Evolutionary conservation across 2,797 vertebrate species (phyloP), one percentile per base, ranked within the genome.

Genomic region (Myripristis jacobus): DNA sequence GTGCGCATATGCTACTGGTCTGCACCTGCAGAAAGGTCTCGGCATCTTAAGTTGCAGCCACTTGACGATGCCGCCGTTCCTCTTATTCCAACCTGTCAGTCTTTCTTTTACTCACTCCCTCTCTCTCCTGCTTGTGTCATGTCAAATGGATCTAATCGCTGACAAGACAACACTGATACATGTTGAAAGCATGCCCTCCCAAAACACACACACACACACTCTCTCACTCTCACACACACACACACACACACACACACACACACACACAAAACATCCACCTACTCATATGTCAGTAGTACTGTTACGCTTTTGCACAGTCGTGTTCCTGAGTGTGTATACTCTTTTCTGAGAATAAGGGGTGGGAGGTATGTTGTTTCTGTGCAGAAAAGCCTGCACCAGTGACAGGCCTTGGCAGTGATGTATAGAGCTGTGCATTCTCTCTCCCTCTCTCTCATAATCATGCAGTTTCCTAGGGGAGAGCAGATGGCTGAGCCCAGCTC

Each of bases 401-500:
- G 62, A 88, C 81, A 72, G 80, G 74, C 73, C 77, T 79, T 89
- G 89, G 88, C 89, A 88, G 84, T 88, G 89, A 93, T 91, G 87
- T 89, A 91, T 81, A 87, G 91, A 86, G 86, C 75, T 52, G 88
- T 80, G 86, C 83, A 73, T 83, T 92, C 82, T 87, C 81, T 77
- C 88, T 91, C 85, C 75, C 60, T 84, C 82, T 77, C 77, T 87
- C 89, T 87, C 85, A 81, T 81, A 89, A 91, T 87, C 88, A 87
- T 81, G 85, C 88, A 84, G 92, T 84, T 90, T 93, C 91, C 89
- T 87, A 77, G 78, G 89, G 89, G 85, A 82, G 77, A 92, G 91
- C 94, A 94, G 94, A 95, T 95, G 94, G 94, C 91, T 87, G 55
- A 84, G 90, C 82, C 76, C 90, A 90, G 92, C 87, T 88, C 89